A percentile compares a stretch with the other conserved stretches of the same genome.
Conservation (phyloP, 2,888 invertebrate species). For the Villa cingulata region DNA sequence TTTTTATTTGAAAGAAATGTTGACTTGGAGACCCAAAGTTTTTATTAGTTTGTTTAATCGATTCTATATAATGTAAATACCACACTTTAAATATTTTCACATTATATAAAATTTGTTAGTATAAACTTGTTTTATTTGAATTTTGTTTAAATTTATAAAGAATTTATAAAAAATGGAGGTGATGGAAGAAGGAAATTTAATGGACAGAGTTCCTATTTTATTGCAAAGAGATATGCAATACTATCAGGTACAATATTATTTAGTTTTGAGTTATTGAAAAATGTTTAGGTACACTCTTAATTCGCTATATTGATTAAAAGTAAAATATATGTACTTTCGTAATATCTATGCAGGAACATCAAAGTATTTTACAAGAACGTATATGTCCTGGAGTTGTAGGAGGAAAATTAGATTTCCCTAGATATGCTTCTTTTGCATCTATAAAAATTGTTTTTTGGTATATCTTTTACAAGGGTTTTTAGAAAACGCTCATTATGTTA, state of each 20-base stretch:
- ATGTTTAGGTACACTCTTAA: no score
- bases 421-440: constrained; percentile 70
- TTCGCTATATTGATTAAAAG: no score
- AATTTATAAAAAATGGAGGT: constrained; percentile 51
- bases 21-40: no score
- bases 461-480: constrained; percentile 2
- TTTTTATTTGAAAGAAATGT: no score
- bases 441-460: constrained; percentile 70
- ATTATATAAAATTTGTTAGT: no score
- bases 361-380: constrained; percentile 62
- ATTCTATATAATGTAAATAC: no score
- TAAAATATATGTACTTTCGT: no score
- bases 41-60: no score
- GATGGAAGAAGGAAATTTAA: constrained; percentile 81
- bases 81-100: no score
- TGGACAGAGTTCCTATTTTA: constrained; percentile 70
- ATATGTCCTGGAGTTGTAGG: constrained; percentile 69
- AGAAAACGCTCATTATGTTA: neutral
- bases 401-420: constrained; percentile 66
- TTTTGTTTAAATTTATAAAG: neutral
- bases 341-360: constrained; percentile 45
- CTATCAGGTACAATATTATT: constrained; percentile 48
- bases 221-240: constrained; percentile 71
- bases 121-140: no score
- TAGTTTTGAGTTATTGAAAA: no score